Conservation (phyloP, 2,888 invertebrate species). For the Suillia variegata region DNA sequence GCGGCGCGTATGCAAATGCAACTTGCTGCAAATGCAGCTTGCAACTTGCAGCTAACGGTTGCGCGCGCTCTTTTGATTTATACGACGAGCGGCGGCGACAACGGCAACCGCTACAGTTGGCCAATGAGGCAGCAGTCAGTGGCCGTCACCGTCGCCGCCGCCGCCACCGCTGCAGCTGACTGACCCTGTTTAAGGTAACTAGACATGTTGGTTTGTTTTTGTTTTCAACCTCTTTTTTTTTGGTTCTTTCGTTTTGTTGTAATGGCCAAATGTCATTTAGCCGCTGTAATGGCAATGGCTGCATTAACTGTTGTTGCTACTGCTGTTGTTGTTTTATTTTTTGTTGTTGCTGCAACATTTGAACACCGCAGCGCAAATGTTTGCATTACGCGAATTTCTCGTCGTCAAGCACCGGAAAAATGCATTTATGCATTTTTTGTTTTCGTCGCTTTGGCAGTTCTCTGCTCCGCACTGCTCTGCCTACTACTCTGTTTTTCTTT, state of each 20-base stretch:
- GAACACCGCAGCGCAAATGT: constrained; percentile 16
- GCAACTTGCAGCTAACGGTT: constrained; percentile 40
- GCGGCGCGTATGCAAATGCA: constrained; percentile 49
- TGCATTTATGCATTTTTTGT: constrained; percentile 1
- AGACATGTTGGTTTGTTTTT: neutral
- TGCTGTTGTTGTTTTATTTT: no score
- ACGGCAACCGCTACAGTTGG: constrained; percentile 1
- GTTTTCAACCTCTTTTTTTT: neutral
- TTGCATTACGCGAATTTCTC: neutral
- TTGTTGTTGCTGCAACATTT: no score
- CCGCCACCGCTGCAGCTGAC: constrained; percentile 13
- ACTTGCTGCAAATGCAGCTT: neutral
- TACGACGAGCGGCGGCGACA: constrained; percentile 25
- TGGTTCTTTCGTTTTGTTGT: neutral
- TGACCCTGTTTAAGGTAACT: constrained; percentile 18
- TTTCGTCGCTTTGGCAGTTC: neutral
- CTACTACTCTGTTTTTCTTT: no score
- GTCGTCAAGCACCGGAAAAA: neutral
- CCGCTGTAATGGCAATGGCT: constrained; percentile 12
- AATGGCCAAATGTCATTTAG: constrained; percentile 2
- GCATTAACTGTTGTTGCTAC: constrained; percentile 37
- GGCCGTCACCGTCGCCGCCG: constrained; percentile 10
- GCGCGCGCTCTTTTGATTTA: constrained; percentile 54
- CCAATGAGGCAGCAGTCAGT: constrained; percentile 16
- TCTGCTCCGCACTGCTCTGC: no score